Evolutionary conservation across 2,888 invertebrate genomes (phyloP), one percentile per base, ranked within the genome.

Genomic region (Cataglyphis altisquamis): DNA sequence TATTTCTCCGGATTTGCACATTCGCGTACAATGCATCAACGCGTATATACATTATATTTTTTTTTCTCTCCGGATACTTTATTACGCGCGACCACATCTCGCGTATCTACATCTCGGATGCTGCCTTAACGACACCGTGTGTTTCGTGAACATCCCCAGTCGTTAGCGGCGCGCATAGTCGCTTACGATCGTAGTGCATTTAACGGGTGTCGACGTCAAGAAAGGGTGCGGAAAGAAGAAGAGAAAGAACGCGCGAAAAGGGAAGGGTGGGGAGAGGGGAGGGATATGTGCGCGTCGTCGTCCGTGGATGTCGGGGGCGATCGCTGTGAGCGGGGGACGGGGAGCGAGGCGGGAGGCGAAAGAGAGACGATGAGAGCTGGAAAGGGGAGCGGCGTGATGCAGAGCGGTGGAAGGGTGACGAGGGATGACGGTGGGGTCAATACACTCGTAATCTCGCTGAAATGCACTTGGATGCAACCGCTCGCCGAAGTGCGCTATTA

Each of bases 361-460:
- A 78, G 66, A 78, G 64, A 66, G 84, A 67, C 52, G 74, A 41
- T 60, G 82, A 57, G 60, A 73, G 32, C 32, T 41, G 75, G 36
- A 73, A 78, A 48, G 82, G 78, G 62, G 72, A 82, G 84, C 45
- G 82, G 32, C 74, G 67, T 73, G 83, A 82, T 32, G 67, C 74
- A 75, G 67, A 84, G 72, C 72, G 87, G 84, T 67, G 78, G 90
- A 84, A 85, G 88, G 81, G 84, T 84, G 85, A 78, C 87, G 85
- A 84, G 89, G 87, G 89, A 85, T 88, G 91, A 87, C 88, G 89
- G 80, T 89, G 91, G 90, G 94, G 93, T 94, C 93, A 92, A 92
- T 90, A 92, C 88, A 92, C 93, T 90, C 91, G 92, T 93, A 92
- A 93, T 93, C 93, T 94, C 91, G 88, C 91, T 93, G 90, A 93